These are phyloP conservation scores for Ruditapes philippinarum DNA, from an alignment of 1,140 invertebrate genomes.

Conservation along the genomic window DNA sequence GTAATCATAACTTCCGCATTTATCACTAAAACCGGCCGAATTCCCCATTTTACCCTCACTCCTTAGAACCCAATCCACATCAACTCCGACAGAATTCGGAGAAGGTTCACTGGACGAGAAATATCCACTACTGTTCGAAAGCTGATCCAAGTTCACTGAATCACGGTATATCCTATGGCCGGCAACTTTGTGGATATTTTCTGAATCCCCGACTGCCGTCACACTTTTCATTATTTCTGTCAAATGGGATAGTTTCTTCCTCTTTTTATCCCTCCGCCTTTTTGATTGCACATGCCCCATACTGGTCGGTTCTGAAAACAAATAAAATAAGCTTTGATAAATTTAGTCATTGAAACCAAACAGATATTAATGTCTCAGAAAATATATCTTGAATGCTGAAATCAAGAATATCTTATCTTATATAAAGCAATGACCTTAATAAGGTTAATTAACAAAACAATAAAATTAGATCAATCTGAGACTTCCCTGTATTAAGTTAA, in stretches of 20 bases:
- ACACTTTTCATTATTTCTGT: conserved; percentile 46
- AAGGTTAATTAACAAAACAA: too few species aligned
- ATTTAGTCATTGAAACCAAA: too few species aligned
- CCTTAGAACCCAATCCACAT: conserved; percentile 15
- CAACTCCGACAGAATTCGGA: conserved; percentile 28
- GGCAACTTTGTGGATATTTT: conserved; percentile 65
- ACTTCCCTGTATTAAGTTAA: too few species aligned
- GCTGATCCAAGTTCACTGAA: conserved; percentile 49
- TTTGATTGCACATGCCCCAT: conserved; percentile 69
- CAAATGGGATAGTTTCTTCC: conserved; percentile 49
- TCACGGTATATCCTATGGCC: conserved; percentile 50
- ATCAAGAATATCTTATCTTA: too few species aligned
- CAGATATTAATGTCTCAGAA: too few species aligned
- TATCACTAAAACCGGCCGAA: not conserved
- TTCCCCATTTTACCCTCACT: not conserved
- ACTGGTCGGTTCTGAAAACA: not conserved
- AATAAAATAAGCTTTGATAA: not conserved
- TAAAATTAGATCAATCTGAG: too few species aligned
- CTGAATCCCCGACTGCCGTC: not conserved
- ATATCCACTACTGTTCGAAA: conserved; percentile 65
- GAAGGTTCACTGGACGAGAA: conserved; percentile 54
- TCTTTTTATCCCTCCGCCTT: conserved; percentile 45
- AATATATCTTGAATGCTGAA: too few species aligned
- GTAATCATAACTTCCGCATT: not conserved
- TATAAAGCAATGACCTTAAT: too few species aligned